Conservation (phyloP, 2,113 vertebrate species). For the Corythaeola cristata region DNA sequence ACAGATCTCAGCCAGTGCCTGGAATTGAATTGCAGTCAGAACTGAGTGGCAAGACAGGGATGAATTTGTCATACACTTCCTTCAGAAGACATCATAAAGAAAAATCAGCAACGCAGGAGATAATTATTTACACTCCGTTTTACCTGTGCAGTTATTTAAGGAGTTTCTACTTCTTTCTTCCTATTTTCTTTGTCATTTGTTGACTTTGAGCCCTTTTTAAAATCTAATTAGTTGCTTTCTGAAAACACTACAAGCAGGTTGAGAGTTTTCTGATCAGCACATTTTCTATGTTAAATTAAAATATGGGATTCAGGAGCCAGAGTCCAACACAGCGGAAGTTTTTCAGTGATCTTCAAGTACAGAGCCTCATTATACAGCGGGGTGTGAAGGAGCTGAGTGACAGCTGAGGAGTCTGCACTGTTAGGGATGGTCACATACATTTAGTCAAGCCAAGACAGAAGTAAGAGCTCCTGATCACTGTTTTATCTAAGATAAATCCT, state of each 20-base stretch:
- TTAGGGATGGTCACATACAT: background rate
- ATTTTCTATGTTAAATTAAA: background rate
- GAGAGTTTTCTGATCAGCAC: background rate
- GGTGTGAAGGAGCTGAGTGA: background rate
- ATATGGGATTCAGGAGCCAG: background rate
- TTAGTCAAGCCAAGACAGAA: background rate
- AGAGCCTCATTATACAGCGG: background rate
- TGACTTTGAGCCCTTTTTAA: background rate
- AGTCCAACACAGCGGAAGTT: accelerated
- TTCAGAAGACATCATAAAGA: background rate
- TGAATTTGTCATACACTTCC: background rate
- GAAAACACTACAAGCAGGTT: background rate
- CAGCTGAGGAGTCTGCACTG: background rate
- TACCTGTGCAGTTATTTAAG: background rate
- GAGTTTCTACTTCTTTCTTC: background rate
- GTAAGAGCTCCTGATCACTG: background rate
- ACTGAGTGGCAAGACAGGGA: background rate
- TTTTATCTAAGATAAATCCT: background rate
- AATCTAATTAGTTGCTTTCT: background rate
- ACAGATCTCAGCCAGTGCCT: background rate
- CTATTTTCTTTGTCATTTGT: background rate
- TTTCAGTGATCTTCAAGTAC: background rate
- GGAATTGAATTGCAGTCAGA: background rate
- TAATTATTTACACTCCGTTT: background rate
- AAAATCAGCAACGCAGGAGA: background rate